phyloP scores from a whole-genome alignment of 2,113 vertebrate genomes.

The Limanda limanda region DNA sequence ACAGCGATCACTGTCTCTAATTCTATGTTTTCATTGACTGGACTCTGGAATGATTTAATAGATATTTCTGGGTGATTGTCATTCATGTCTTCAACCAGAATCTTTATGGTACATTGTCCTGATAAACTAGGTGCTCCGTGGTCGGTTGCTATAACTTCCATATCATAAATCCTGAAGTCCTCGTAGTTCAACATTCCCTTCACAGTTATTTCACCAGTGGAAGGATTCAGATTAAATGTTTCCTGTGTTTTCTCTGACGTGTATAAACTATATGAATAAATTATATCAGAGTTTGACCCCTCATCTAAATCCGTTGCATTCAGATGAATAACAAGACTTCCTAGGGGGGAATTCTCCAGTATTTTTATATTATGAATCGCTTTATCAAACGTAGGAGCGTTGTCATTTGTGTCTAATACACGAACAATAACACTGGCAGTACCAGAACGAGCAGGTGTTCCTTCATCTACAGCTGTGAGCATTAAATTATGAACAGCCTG shows the following conservation, averaged over 20 bases:
- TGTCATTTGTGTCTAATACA: constrained; percentile 70
- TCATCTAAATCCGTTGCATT: constrained; percentile 65
- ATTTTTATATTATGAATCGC: constrained; percentile 40
- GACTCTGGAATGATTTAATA: constrained; percentile 81
- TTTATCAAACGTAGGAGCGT: constrained; percentile 56
- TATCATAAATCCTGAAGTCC: constrained; percentile 69
- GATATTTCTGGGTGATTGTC: constrained; percentile 82
- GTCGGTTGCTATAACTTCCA: constrained; percentile 72
- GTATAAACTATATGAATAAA: constrained; percentile 78
- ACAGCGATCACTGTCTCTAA: constrained; percentile 78
- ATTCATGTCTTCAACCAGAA: constrained; percentile 79
- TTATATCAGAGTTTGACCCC: constrained; percentile 62
- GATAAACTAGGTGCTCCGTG: constrained; percentile 62
- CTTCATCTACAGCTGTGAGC: constrained; percentile 70
- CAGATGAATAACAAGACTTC: constrained; percentile 56
- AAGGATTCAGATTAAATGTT: constrained; percentile 77
- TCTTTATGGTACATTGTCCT: constrained; percentile 75
- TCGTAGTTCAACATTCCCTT: constrained; percentile 82
- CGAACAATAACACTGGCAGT: constrained; percentile 58
- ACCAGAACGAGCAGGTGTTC: constrained; percentile 59
- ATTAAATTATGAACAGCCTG: constrained; percentile 66
- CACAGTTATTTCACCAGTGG: constrained; percentile 80
- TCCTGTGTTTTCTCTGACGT: constrained; percentile 66
- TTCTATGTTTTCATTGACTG: constrained; percentile 69
- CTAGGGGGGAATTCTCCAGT: constrained; percentile 64